Evolutionary conservation across 2,888 invertebrate genomes (phyloP).

Genomic region (Eulithis prunata): DNA sequence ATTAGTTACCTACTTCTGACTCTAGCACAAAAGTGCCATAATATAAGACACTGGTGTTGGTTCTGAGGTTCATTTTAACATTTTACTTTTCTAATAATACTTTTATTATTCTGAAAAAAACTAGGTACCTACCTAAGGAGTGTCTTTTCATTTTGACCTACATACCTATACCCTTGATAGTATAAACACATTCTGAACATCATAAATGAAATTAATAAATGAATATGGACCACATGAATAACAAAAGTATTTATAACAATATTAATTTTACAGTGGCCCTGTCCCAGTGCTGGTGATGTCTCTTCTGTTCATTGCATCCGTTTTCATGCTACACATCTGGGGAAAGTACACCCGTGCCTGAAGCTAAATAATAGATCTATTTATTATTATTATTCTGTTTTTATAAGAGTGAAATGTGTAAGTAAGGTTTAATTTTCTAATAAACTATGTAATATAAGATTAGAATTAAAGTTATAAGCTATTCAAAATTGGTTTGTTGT

Average conservation of each 20-base stretch:
- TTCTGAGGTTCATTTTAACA: too few relatives aligned
- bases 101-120: too few relatives aligned
- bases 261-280: constrained; percentile 92
- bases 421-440: constrained; percentile 49
- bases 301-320: constrained; percentile 98
- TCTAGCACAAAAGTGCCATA: too few relatives aligned
- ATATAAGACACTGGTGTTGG: too few relatives aligned
- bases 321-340: constrained; percentile 99
- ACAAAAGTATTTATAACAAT: neutral
- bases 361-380: constrained; percentile 39
- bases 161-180: too few relatives aligned
- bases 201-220: too few relatives aligned
- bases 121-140: too few relatives aligned
- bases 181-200: too few relatives aligned
- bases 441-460: constrained; percentile 63
- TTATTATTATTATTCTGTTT: constrained; percentile 28
- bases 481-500: constrained; percentile 2
- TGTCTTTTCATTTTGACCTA: too few relatives aligned
- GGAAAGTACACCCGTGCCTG: constrained; percentile 97
- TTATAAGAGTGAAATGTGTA: constrained; percentile 50
- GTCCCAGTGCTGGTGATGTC: constrained; percentile 99
- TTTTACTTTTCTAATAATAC: too few relatives aligned
- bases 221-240: too few relatives aligned
- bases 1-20: too few relatives aligned
- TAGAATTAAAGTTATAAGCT: constrained; percentile 62